These are phyloP conservation scores for Synanthedon vespiformis DNA, from an alignment of 2,888 invertebrate species.

Conservation along the genomic window DNA sequence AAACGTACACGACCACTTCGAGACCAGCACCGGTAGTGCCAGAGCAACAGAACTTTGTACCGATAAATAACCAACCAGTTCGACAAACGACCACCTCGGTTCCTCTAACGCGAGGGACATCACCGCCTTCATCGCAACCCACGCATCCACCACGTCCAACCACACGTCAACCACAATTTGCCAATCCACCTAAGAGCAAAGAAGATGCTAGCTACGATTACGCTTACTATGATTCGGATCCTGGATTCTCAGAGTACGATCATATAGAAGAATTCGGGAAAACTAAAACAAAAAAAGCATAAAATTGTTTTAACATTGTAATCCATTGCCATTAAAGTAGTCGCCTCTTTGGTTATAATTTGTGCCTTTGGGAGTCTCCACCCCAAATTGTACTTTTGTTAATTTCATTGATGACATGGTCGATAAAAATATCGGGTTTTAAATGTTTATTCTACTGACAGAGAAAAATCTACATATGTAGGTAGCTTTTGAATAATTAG, in stretches of 20 bases:
- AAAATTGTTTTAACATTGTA: conserved; percentile 20
- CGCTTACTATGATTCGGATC: conserved; percentile 83
- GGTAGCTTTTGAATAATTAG: too few species aligned
- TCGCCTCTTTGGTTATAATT: conserved; percentile 42
- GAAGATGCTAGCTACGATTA: conserved; percentile 84
- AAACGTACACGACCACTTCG: conserved; percentile 55
- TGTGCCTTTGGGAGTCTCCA: too few species aligned
- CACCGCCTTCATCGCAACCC: not conserved
- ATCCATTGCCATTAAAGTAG: conserved; percentile 61
- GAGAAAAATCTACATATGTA: too few species aligned
- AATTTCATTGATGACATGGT: too few species aligned
- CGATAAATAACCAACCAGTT: conserved; percentile 15
- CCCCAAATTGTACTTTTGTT: too few species aligned
- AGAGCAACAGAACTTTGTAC: conserved; percentile 9
- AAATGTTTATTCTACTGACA: too few species aligned
- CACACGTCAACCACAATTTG: conserved; percentile 13
- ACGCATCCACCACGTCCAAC: conserved; percentile 18
- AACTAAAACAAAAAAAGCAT: conserved; percentile 61
- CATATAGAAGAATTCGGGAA: conserved; percentile 75
- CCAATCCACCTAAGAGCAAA: conserved; percentile 66
- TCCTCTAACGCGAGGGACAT: conserved; percentile 17
- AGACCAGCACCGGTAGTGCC: conserved; percentile 27
- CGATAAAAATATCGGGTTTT: too few species aligned
- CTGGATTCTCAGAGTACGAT: conserved; percentile 70
- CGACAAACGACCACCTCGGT: conserved; percentile 27